A percentile compares a stretch with the other conserved stretches of the same genome.
These are phyloP conservation scores for Iguana delicatissima DNA, from an alignment of 2,797 vertebrate genomes.

Conservation along the genomic window DNA sequence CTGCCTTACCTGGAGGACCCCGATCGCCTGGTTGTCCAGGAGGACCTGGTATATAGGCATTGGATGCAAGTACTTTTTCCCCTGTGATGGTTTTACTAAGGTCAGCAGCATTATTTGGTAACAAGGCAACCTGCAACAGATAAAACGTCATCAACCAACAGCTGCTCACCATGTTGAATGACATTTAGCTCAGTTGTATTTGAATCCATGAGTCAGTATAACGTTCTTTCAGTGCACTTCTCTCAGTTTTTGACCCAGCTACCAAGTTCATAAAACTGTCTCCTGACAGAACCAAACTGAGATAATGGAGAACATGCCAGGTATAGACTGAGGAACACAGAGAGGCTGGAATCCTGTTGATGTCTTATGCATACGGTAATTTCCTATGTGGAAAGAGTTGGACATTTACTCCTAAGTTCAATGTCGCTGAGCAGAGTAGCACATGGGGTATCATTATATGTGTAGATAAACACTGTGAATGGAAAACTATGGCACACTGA, in stretches of 20 bases:
- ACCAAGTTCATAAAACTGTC: not conserved
- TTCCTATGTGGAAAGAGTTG: too few species aligned
- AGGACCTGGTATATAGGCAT: slow-evolving; percentile 89
- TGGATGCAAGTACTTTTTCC: slow-evolving; percentile 87
- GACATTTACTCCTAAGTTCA: too few species aligned
- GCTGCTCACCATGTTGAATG: not conserved
- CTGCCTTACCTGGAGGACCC: slow-evolving; percentile 88
- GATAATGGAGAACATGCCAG: not conserved
- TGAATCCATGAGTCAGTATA: not conserved
- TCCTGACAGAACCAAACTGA: not conserved
- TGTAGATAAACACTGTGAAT: too few species aligned
- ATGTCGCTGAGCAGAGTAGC: too few species aligned
- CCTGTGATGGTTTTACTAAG: slow-evolving; percentile 90
- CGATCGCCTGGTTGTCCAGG: slow-evolving; percentile 88
- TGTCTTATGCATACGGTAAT: too few species aligned
- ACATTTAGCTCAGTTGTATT: not conserved
- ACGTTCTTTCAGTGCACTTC: not conserved
- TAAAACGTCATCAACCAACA: slow-evolving; percentile 26
- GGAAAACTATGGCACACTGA: too few species aligned
- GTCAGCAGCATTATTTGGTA: slow-evolving; percentile 89
- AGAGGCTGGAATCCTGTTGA: not conserved
- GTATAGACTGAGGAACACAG: not conserved
- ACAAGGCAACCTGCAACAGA: slow-evolving; percentile 86
- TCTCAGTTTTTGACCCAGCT: not conserved
- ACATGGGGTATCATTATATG: too few species aligned